Conservation (phyloP, 2,888 invertebrate species). For the Catocala nupta region DNA sequence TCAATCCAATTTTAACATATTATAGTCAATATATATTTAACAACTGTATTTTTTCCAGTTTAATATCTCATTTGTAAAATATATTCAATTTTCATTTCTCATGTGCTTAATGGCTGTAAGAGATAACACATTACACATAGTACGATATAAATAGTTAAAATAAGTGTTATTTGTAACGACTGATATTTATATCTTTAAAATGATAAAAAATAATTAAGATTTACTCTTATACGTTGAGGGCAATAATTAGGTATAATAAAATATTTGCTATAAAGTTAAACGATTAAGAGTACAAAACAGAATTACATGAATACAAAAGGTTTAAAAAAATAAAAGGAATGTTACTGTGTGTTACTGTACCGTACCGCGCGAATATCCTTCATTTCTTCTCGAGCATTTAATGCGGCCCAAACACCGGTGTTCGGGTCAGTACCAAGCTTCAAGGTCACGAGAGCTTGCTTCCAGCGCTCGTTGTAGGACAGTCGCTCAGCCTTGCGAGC, state of each 20-base stretch:
- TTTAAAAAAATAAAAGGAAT: too few species aligned
- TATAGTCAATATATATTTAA: too few species aligned
- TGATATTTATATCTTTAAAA: background rate
- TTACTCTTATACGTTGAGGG: background rate
- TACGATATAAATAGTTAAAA: conserved; percentile 1
- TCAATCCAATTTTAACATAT: too few species aligned
- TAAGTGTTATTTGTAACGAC: conserved; percentile 9
- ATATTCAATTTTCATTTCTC: background rate
- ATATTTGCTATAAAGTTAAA: too few species aligned
- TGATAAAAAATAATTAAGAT: too few species aligned
- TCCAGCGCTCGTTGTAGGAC: conserved; percentile 11
- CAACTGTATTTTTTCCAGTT: too few species aligned
- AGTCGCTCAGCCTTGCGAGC: conserved; percentile 9
- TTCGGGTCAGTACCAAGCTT: conserved; percentile 8
- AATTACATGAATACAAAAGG: background rate
- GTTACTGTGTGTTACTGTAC: background rate
- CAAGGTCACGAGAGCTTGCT: conserved; percentile 13
- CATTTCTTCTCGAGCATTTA: conserved; percentile 12
- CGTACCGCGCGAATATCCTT: conserved; percentile 6
- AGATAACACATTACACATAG: background rate
- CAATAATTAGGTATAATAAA: too few species aligned
- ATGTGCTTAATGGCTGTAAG: conserved; percentile 2
- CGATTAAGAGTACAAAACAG: background rate
- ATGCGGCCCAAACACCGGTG: conserved; percentile 11
- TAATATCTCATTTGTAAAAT: too few species aligned